Base-by-base conservation (phyloP, 2,113 vertebrate species). In the Neotragus moschatus region DNA sequence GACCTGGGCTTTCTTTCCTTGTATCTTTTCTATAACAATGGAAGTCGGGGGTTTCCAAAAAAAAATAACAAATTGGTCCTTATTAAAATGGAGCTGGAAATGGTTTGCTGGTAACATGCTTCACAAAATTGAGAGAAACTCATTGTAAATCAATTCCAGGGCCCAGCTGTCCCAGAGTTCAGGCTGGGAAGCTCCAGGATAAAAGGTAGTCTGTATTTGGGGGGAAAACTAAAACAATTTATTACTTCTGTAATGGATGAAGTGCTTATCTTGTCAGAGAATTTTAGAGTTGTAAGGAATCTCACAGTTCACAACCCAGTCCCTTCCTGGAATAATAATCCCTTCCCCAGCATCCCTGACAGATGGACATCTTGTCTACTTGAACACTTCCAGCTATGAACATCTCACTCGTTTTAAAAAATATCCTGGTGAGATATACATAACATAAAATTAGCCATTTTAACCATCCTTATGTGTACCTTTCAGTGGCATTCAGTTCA, bases 21-120 rank as follows among this genome's bases (percentile, higher is more conserved):
- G 53, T 98, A 96, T 97, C 97, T 97, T 97, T 97, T 95, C 96
- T 96, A 1, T 94, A 97, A 97, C 95, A 97, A 90, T 96, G 80
- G 58, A 84, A 97, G 88, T 93, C 58, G 88, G 73, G 33, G 75
- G 51, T 49, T 93, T 93, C 51, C 39, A 88, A 82, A 96, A 82
- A 96, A 95, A 92, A 73, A 91, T 90, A 97, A 97, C 94, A 97
- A 97, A 98, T 97, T 97, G 90, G 87, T 90, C 93, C 91, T 97
- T 89, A 92, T 97, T 98, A 97, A 96, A 97, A 94, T 63, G 58
- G 85, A 97, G 63, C 94, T 98, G 97, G 94, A 89, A 94, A 94
- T 93, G 91, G 92, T 96, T 98, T 98, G 96, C 96, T 96, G 93
- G 96, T 92, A 91, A 96, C 93, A 89, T 84, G 79, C 96, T 95